Evolutionary conservation across 2,888 invertebrate genomes (phyloP), one percentile per base, ranked within the genome.

Genomic region (Microctonus brassicae): DNA sequence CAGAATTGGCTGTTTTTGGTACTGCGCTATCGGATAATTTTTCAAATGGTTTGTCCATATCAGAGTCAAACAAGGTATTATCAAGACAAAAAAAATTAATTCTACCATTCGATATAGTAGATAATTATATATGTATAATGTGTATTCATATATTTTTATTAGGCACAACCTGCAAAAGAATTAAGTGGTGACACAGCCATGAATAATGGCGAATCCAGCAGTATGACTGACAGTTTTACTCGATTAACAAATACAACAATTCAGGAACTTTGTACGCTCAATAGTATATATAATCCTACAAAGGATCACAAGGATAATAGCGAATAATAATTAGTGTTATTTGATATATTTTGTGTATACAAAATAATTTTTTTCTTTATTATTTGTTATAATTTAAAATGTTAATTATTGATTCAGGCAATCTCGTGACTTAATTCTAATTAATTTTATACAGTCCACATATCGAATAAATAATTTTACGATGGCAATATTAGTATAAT

Each of bases 191-290:
- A 73, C 34, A 52, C 65, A 13, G 62, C 65, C 17, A 69, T 33
- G 53, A 75, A 75, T 53, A 63, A 53, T 17, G 83, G 82, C 65
- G 76, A 74, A 33, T 77, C 68, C 20, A 74, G 84, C 65, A 89
- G 88, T 78, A 90, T 90, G 89, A 89, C 89, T 2, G 90, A 91
- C 75, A 90, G 90, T 81, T 89, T 91, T 73, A 90, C 89, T n/a
- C 87, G 88, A 76, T 80, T 90, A 64, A 88, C 89, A 1, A 88
- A 88, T 65, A 88, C 81, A 47, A 88, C 88, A 33, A 86, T 88
- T 52, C 88, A 89, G 71, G 88, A 88, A 72, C 82, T 89, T 61
- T 85, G 85, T 74, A 83, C 81, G 61, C 77, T 87, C 67, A 87
- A 86, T 73, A 81, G 79, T 65, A 79, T 87, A 75, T 85, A 83